Evolutionary conservation across 2,888 invertebrate genomes (phyloP).

Genomic region (Caenorhabditis drosophilae): DNA sequence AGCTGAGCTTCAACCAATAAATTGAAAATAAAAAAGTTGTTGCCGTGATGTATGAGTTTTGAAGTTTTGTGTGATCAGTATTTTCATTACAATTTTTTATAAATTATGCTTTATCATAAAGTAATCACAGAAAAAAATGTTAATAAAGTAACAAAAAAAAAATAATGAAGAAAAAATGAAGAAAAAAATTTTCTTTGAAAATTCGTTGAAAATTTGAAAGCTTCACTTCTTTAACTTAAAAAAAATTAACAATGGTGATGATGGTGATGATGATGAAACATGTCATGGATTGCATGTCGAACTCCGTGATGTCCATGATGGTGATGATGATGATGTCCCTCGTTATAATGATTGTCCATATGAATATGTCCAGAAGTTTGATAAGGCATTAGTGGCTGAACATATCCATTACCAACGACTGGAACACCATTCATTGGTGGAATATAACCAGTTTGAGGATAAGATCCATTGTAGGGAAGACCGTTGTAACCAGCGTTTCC

Average conservation of each 20-base stretch:
- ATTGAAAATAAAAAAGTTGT: too few species aligned
- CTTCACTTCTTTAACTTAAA: too few species aligned
- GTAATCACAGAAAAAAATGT: too few species aligned
- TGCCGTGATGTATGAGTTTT: too few species aligned
- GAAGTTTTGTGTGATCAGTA: too few species aligned
- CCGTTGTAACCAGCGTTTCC: constrained; percentile 7
- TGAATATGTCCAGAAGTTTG: constrained; percentile 4
- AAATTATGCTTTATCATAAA: too few species aligned
- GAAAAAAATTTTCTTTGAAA: too few species aligned
- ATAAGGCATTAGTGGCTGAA: constrained; percentile 1
- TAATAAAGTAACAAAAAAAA: too few species aligned
- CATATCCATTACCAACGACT: constrained; percentile 7
- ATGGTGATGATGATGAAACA: constrained; percentile 19
- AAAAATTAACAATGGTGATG: constrained; percentile 9
- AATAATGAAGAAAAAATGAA: too few species aligned
- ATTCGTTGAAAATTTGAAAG: too few species aligned
- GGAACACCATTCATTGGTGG: constrained; percentile 12
- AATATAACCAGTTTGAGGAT: neutral
- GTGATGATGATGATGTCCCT: constrained; percentile 11
- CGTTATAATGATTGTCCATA: constrained; percentile 13
- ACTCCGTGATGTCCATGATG: constrained; percentile 12
- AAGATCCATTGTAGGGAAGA: neutral
- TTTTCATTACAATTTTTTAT: too few species aligned
- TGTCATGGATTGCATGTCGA: constrained; percentile 5
- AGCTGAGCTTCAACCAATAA: too few species aligned